Conservation (phyloP, 2,888 invertebrate species). For the Dusona sp. region DNA sequence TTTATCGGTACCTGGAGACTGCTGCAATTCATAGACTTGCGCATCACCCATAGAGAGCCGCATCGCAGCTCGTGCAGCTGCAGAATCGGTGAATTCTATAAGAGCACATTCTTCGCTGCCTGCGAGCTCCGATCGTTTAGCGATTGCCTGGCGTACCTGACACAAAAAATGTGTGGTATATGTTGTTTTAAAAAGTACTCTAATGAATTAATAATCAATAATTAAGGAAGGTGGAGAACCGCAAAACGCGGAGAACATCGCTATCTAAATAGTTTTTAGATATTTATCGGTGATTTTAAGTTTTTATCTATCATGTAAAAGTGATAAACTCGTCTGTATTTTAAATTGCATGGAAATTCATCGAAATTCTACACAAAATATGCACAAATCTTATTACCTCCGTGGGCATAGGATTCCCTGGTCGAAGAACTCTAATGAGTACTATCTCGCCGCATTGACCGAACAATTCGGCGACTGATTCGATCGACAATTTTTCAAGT, state of each 20-base stretch:
- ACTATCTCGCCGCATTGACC: constrained; percentile 95
- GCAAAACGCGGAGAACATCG: no score
- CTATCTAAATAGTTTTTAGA: no score
- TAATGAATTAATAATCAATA: no score
- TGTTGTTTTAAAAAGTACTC: neutral
- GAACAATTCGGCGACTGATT: constrained; percentile 96
- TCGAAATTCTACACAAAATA: neutral
- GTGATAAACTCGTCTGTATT: no score
- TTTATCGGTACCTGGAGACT: constrained; percentile 86
- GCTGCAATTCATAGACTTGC: constrained; percentile 91
- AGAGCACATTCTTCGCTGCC: constrained; percentile 95
- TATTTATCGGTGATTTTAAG: no score
- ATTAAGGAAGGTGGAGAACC: no score
- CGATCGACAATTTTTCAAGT: constrained; percentile 93
- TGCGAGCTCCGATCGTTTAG: constrained; percentile 93
- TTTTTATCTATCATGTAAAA: no score
- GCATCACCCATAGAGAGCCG: constrained; percentile 88
- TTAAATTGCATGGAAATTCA: no score
- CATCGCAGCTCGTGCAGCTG: constrained; percentile 93
- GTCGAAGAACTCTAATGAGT: constrained; percentile 93
- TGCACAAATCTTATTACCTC: constrained; percentile 85
- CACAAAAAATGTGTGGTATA: neutral
- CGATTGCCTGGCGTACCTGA: constrained; percentile 93
- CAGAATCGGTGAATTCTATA: constrained; percentile 95
- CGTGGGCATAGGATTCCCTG: constrained; percentile 95